phyloP scores from a whole-genome alignment of 2,797 vertebrate species.

The Euthynnus affinis region DNA sequence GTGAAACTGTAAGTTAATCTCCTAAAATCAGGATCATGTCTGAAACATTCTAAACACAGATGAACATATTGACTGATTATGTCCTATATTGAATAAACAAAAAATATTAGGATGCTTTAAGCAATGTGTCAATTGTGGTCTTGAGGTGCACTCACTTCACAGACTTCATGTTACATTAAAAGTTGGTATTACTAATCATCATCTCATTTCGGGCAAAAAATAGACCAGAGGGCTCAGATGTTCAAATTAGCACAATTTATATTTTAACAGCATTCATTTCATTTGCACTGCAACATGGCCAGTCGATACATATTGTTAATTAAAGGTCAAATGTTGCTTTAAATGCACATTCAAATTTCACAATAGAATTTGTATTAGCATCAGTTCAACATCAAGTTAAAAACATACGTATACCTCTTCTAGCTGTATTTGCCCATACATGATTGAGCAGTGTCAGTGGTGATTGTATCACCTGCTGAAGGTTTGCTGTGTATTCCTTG shows the following conservation, averaged over 20 bases:
- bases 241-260: background rate
- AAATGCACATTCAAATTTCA: slow-evolving; percentile 10
- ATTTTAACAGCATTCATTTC: background rate
- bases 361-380: background rate
- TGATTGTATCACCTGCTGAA: background rate
- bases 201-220: background rate
- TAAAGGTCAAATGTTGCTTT: background rate
- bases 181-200: background rate
- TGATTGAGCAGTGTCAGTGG: background rate
- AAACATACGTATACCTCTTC: background rate
- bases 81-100: background rate
- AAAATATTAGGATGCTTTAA: background rate
- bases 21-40: background rate
- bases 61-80: too few species aligned
- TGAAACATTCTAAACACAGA: background rate
- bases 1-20: background rate
- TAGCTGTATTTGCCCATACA: background rate
- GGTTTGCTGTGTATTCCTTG: background rate
- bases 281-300: too few species aligned
- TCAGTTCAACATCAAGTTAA: background rate
- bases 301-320: slow-evolving; percentile 7
- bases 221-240: background rate
- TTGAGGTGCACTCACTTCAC: background rate
- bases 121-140: background rate
- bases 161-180: background rate